These are phyloP conservation scores for Hystrix brachyura DNA, from an alignment of 2,113 vertebrate species.

Conservation along the genomic window DNA sequence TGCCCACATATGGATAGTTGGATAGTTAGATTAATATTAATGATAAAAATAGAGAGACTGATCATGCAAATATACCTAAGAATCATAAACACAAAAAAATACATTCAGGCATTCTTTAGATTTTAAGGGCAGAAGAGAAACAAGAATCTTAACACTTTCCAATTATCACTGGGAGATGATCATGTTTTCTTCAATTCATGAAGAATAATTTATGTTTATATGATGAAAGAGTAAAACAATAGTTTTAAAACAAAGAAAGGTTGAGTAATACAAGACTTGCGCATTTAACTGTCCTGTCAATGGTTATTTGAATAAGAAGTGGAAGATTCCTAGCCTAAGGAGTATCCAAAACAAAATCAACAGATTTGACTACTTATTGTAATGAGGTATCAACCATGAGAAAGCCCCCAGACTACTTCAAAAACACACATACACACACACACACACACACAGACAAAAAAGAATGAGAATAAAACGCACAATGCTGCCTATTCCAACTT, in stretches of 20 bases:
- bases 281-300: not conserved
- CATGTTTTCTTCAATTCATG: not conserved
- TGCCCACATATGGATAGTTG: not conserved
- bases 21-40: not conserved
- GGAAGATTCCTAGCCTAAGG: conserved; percentile 9
- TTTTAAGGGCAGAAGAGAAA: conserved; percentile 35
- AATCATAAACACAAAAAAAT: conserved; percentile 30
- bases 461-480: not conserved
- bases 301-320: conserved; percentile 3
- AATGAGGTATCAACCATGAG: not conserved
- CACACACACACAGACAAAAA: conserved; percentile 23
- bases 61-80: not conserved
- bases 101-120: conserved; percentile 9
- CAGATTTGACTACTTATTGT: not conserved
- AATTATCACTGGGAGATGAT: not conserved
- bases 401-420: not conserved
- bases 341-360: conserved; percentile 12
- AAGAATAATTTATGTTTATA: not conserved
- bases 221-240: not conserved
- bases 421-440: not conserved
- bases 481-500: not conserved
- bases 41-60: conserved; percentile 18
- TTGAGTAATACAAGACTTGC: not conserved
- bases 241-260: conserved; percentile 42
- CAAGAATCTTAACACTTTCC: conserved; percentile 19